Conservation (phyloP, 2,113 vertebrate species). For the Tragelaphus buxtoni region DNA sequence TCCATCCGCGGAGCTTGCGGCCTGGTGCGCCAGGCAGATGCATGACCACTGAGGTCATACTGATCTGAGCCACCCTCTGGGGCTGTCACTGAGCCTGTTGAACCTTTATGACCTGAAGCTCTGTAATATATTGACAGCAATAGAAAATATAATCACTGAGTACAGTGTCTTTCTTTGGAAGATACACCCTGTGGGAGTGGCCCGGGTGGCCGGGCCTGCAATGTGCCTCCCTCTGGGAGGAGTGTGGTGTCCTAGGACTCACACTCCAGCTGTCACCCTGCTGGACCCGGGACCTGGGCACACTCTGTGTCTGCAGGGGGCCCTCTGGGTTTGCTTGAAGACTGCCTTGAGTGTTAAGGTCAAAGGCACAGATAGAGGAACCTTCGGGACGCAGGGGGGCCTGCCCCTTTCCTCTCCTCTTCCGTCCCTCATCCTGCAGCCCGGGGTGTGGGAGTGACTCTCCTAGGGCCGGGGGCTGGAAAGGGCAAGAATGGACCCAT, state of each 20-base stretch:
- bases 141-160: not conserved
- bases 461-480: not conserved
- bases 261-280: accelerated
- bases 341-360: accelerated
- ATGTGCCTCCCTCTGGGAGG: not conserved
- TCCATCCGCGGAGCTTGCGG: accelerated
- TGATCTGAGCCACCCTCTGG: accelerated
- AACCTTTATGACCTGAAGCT: not conserved
- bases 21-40: not conserved
- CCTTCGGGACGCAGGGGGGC: accelerated
- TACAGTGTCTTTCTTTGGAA: not conserved
- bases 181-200: not conserved
- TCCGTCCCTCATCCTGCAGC: not conserved
- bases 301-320: not conserved
- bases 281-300: accelerated
- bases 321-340: not conserved
- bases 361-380: not conserved
- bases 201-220: accelerated
- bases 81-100: not conserved
- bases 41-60: accelerated
- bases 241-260: not conserved
- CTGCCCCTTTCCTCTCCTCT: no score
- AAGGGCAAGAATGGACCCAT: no score
- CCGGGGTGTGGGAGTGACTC: not conserved
- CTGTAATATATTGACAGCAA: not conserved